Conservation (phyloP, 2,888 invertebrate species). For the Balanococcus diminutus region DNA sequence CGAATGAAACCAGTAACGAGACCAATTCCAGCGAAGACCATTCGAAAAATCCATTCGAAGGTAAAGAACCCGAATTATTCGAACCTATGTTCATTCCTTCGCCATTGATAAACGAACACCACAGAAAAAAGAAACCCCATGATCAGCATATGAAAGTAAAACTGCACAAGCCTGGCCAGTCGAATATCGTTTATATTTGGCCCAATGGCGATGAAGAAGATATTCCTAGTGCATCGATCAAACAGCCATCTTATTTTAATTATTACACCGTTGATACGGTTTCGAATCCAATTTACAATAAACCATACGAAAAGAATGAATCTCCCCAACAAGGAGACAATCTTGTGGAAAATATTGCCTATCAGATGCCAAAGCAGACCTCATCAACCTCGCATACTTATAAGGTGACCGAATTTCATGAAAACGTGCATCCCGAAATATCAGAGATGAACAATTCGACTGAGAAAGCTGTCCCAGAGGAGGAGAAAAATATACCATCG, state of each 20-base stretch:
- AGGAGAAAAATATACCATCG: background rate
- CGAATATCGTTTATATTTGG: slow-evolving; percentile 45
- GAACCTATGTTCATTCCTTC: slow-evolving; percentile 84
- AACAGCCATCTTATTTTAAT: background rate
- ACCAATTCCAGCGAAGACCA: slow-evolving; percentile 57
- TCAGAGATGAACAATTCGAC: slow-evolving; percentile 19
- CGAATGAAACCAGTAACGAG: slow-evolving; percentile 61
- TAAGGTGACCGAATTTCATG: slow-evolving; percentile 35
- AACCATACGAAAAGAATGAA: slow-evolving; percentile 21
- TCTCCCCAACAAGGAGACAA: background rate
- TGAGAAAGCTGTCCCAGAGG: background rate
- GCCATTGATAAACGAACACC: slow-evolving; percentile 69
- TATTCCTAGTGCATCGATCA: background rate
- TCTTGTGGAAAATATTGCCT: background rate
- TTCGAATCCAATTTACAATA: background rate
- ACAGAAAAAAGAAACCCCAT: slow-evolving; percentile 60
- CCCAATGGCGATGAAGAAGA: background rate
- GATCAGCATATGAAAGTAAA: slow-evolving; percentile 54
- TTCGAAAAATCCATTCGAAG: slow-evolving; percentile 63
- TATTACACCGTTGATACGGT: slow-evolving; percentile 25
- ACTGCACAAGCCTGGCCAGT: slow-evolving; percentile 38
- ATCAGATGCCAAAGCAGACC: background rate
- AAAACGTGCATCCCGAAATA: slow-evolving; percentile 14
- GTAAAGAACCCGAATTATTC: slow-evolving; percentile 67
- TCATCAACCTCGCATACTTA: slow-evolving; percentile 25